Evolutionary conservation across 2,888 invertebrate species (phyloP), one percentile per base, ranked within the genome.

Genomic region (Stramonita haemastoma): DNA sequence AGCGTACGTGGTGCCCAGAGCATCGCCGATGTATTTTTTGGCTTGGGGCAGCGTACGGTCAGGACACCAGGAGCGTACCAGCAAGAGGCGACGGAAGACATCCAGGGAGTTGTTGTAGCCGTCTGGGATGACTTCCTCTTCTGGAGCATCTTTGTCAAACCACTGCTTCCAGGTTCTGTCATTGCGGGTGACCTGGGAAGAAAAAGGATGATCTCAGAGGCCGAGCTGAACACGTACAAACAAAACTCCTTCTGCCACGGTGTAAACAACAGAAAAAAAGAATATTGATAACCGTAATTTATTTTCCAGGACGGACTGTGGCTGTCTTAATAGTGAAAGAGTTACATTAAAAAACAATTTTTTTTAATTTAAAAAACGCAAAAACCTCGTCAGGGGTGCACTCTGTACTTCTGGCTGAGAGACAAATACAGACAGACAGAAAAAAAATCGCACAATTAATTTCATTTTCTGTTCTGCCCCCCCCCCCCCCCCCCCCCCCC

Each of bases 141-240:
- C 96, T 13, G 96, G 96, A 32, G 95, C 94, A 60, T 96, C 95
- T 90, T 96, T 96, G 92, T 96, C 96, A 93, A 95, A 96, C 96
- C 96, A 96, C 87, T 95, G 94, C 89, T 93, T 96, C 96, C 96
- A 96, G 81, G 93, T 93, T 91, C 95, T 96, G 91, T 96, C 96
- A 92, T 95, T 95, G 86, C 94, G 92, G 17, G 93, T 90, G 22
- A 96, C 94, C 95, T 95, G 88, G 8, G 89, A 46, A 83, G 26
- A 34, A 73, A 73, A 22, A n/a, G 2, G n/a, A 4, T 73, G 29
- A 4, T 5, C n/a, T 29, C 26, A 29, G 26, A 73, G 26, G n/a
- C 73, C 17, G 11, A 73, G 4, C 22, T 2, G 22, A 22, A 60
- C 15, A 60, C 1, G 60, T 19, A 60, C 60, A 60, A 60, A 60